Percentiles rank a stretch among this genome's conserved stretches.
Evolutionary conservation across 2,113 vertebrate species (phyloP).

Genomic region (Chaetodon trifascialis): DNA sequence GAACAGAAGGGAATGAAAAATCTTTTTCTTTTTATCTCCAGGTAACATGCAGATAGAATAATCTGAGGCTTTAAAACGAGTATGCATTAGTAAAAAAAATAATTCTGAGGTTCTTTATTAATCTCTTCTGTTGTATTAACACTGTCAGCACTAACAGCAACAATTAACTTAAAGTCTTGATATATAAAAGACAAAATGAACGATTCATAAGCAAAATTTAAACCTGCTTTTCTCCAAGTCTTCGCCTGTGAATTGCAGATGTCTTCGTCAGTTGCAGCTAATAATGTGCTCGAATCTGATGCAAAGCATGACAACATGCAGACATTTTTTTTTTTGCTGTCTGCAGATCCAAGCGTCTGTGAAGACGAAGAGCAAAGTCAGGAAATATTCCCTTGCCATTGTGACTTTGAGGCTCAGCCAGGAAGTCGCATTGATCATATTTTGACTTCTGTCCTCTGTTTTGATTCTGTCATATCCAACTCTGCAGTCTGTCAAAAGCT

Average conservation of each 20-base stretch:
- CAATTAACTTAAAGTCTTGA: neutral
- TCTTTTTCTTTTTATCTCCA: neutral
- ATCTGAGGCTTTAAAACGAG: neutral
- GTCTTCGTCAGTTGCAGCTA: neutral
- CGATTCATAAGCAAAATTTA: neutral
- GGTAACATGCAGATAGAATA: neutral
- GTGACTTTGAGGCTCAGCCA: slow-evolving; percentile 12
- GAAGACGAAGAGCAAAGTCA: slow-evolving; percentile 14
- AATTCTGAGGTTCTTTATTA: neutral
- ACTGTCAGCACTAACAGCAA: neutral
- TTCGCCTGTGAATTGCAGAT: neutral
- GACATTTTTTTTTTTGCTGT: neutral
- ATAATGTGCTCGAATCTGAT: slow-evolving; percentile 6
- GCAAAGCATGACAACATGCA: neutral
- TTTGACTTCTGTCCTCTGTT: neutral
- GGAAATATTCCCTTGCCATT: neutral
- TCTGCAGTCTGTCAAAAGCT: neutral
- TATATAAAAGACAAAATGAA: neutral
- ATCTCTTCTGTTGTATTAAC: neutral
- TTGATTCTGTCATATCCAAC: neutral
- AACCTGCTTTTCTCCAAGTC: neutral
- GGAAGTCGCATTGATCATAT: neutral
- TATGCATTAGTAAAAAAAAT: neutral
- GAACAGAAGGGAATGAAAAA: neutral
- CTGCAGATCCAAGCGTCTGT: slow-evolving; percentile 4